Base-by-base conservation (phyloP, 2,113 vertebrate genomes). In the Dolichallabes microphthalmus region DNA sequence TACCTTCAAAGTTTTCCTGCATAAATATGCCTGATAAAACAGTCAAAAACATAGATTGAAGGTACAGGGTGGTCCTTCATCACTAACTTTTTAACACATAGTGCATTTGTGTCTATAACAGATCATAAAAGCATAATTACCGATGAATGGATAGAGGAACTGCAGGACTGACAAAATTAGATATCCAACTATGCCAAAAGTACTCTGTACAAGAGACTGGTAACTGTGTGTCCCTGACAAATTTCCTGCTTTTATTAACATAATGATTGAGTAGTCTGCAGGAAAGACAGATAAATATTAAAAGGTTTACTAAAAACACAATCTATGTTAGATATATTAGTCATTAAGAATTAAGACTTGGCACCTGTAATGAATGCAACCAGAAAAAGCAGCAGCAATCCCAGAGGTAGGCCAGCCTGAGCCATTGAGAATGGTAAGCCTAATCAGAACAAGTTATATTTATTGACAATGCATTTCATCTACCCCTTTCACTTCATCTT, bases 81-180 rank as follows among this genome's bases (percentile, higher is more conserved):
- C 1, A 74, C 25, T 50, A 50, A 22, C 9, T 5, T 73, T 22
- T 22, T 25, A 22, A 35, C 63, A 19, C 10, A 2, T 20, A 35
- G 17, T 71, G 20, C 71, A 50, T n/a, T n/a, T 13, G 13, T 50
- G 39, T 39, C 35, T 71, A 39, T 71, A 71, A 71, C 10, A 14
- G 4, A 53, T 25, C 53, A 55, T 19, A 2, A 77, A 61, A 79
- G 64, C 14, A 2, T 30, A 89, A 94, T 94, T 95, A 99, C 98
- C 97, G 90, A 98, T 97, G 89, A 99, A 99, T 82, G 98, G 98
- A 91, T 98, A 99, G 60, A 98, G 92, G 91, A 99, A 99, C 82
- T 99, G 98, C 61, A 99, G 94, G 82, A 69, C 84, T 82, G 98
- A 98, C 77, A 99, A 92, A 87, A 98, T 90, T 63, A 97, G 50